Percentiles rank a stretch among this genome's conserved stretches.
phyloP scores from a whole-genome alignment of 2,113 vertebrate species.

The Dromas ardeola region DNA sequence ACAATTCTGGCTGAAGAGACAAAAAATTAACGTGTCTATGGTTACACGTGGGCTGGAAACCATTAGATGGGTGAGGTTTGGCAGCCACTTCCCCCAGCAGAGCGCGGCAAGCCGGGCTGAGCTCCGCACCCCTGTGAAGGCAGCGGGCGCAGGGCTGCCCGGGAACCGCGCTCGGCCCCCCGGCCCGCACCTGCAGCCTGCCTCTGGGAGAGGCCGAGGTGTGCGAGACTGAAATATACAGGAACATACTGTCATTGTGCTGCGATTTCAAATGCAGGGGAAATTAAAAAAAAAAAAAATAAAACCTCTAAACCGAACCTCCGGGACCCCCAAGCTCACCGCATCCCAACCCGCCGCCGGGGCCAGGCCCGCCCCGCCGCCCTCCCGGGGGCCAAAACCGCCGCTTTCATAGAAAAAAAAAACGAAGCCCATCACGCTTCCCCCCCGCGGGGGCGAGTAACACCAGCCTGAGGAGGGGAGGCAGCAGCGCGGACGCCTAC shows the following conservation, averaged over 20 bases:
- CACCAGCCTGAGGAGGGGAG: background rate
- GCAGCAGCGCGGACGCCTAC: no score
- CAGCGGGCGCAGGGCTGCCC: background rate
- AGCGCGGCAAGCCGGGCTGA: background rate
- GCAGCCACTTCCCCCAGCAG: background rate
- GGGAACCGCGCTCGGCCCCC: background rate
- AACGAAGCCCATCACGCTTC: background rate
- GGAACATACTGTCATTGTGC: fast-evolving
- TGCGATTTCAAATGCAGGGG: background rate
- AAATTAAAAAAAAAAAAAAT: no score
- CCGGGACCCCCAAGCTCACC: background rate
- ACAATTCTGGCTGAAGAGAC: background rate
- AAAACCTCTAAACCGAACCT: background rate
- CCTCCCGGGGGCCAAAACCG: background rate
- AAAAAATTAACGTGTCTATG: background rate
- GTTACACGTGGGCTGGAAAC: background rate
- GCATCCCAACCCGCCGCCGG: background rate
- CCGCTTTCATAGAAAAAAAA: background rate
- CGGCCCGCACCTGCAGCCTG: background rate
- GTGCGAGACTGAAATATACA: fast-evolving
- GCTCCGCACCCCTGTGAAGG: fast-evolving
- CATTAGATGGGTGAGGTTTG: background rate
- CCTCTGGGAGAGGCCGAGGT: fast-evolving
- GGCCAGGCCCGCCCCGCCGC: background rate
- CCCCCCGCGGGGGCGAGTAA: background rate